Conservation (phyloP, 2,888 invertebrate species). For the Ischnura elegans region DNA sequence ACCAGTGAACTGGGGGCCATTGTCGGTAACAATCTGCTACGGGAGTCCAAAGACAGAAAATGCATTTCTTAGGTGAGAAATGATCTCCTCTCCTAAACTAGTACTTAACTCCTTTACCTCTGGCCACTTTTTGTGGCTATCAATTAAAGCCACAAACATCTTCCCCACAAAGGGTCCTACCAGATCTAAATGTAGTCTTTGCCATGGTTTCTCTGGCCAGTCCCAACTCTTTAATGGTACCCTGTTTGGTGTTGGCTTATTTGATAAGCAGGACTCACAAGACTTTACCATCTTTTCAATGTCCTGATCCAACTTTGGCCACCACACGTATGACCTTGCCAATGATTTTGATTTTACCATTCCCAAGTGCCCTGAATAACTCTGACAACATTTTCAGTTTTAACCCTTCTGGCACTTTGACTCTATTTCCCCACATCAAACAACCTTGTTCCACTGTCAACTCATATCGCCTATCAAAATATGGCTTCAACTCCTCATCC, state of each 20-base stretch:
- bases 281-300: too few relatives aligned
- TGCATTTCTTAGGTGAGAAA: neutral
- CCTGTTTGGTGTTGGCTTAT: too few relatives aligned
- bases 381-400: too few relatives aligned
- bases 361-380: slow-evolving; percentile 70
- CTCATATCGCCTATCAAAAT: neutral
- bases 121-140: slow-evolving; percentile 71
- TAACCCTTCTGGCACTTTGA: neutral
- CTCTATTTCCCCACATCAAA: slow-evolving; percentile 55
- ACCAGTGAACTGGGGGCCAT: too few relatives aligned
- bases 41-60: slow-evolving; percentile 72
- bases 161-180: slow-evolving; percentile 70
- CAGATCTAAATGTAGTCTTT: too few relatives aligned
- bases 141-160: slow-evolving; percentile 72
- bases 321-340: slow-evolving; percentile 70
- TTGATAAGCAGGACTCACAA: too few relatives aligned
- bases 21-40: slow-evolving; percentile 70
- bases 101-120: neutral
- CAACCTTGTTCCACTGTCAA: slow-evolving; percentile 45
- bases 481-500: slow-evolving; percentile 3
- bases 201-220: too few relatives aligned
- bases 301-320: slow-evolving; percentile 69
- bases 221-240: too few relatives aligned
- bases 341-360: too few relatives aligned
- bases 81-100: neutral